Evolutionary conservation across 1,140 invertebrate genomes (phyloP), one percentile per base, ranked within the genome.

Genomic region (Zophobas atratus): DNA sequence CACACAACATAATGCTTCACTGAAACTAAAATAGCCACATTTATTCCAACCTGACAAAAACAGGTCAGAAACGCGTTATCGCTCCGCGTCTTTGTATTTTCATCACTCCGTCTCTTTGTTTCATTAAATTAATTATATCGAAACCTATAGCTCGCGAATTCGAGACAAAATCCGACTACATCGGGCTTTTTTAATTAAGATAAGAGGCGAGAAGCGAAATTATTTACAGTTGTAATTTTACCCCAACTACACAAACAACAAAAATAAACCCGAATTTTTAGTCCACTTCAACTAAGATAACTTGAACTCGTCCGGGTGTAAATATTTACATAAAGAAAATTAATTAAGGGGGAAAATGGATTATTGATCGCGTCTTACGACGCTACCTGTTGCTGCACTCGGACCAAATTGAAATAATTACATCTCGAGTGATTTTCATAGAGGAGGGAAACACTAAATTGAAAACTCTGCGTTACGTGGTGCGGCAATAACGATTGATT

Each of bases 271-370:
- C 20, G 20, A 20, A 20, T 20, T 20, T 51, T 51, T 46, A 3
- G 43, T 46, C 43, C 6, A 46, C 6, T 4, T 4, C 6, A 4
- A 46, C 3, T 36, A 60, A 36, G 39, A 67, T 67, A 43, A 46
- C 39, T 32, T 43, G n/a, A 67, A 67, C 36, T 33, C 60, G 33
- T 67, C 60, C n/a, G 2, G n/a, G 38, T 43, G 60, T 43, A 67
- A 67, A 67, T 67, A 67, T 67, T 67, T 67, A 67, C 43, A 67
- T 38, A 67, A 67, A 67, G 60, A 67, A 67, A 67, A 67, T 67
- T 67, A 67, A 67, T 67, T 67, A 67, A 67, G 39, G 60, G 41
- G 33, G 60, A 2, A 6, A 67, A 43, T 41, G 20, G n/a, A 32
- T 53, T 73, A 73, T 73, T 32, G 55, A 73, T 73, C 71, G 32